These are phyloP conservation scores for Toxonevra muliebris DNA, from an alignment of 2,888 invertebrate genomes.

Conservation along the genomic window DNA sequence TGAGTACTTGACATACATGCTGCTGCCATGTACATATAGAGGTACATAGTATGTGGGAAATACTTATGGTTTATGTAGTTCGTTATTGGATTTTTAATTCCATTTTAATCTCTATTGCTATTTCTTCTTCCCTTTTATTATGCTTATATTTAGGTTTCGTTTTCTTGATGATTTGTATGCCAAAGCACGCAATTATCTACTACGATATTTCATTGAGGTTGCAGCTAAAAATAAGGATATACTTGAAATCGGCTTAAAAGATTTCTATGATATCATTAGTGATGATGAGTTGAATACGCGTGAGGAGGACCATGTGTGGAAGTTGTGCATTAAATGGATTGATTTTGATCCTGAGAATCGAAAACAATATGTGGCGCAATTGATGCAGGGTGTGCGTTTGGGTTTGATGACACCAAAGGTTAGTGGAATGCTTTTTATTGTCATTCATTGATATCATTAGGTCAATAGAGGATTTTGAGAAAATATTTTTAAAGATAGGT, in stretches of 20 bases:
- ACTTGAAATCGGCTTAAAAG: conserved; percentile 75
- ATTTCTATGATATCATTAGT: conserved; percentile 79
- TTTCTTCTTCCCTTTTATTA: neutral
- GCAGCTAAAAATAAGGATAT: conserved; percentile 79
- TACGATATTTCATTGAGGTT: conserved; percentile 81
- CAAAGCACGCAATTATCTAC: conserved; percentile 74
- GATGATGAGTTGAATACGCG: conserved; percentile 88
- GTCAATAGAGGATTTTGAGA: too few species aligned
- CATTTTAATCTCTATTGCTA: conserved; percentile 23
- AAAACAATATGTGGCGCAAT: conserved; percentile 77
- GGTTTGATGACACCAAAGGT: conserved; percentile 83
- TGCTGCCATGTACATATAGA: neutral
- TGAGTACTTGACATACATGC: neutral
- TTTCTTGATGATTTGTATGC: conserved; percentile 69
- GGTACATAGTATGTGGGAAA: too few species aligned
- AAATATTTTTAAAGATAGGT: too few species aligned
- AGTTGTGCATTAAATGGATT: conserved; percentile 87
- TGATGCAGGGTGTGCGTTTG: conserved; percentile 83
- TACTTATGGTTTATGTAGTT: neutral
- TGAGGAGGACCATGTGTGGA: conserved; percentile 89
- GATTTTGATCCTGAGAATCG: conserved; percentile 78
- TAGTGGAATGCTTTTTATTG: conserved; percentile 36
- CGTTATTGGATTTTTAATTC: conserved; percentile 23
- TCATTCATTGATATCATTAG: neutral
- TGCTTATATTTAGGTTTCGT: conserved; percentile 51